These are phyloP conservation scores for Thymelicus lineola DNA, from an alignment of 2,888 invertebrate genomes.

Conservation along the genomic window DNA sequence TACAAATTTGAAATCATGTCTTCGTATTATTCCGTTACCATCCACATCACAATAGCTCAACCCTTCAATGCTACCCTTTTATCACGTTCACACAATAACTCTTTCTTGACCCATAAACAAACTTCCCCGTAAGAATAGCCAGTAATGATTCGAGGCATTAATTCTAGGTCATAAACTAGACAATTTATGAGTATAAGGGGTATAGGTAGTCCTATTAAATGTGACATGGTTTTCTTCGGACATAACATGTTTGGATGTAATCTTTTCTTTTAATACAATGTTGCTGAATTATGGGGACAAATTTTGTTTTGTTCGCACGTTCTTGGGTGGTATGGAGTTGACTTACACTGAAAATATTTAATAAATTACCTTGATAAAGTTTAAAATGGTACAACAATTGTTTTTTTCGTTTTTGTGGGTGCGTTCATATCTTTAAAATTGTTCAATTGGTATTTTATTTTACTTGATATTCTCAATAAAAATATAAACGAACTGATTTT, in stretches of 20 bases:
- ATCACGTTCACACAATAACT: slow-evolving; percentile 73
- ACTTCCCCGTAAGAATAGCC: slow-evolving; percentile 76
- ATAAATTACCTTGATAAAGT: slow-evolving; percentile 6
- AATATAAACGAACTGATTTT: too few species aligned
- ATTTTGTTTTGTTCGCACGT: slow-evolving; percentile 62
- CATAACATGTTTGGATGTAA: slow-evolving; percentile 53
- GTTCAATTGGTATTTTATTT: too few species aligned
- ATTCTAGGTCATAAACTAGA: slow-evolving; percentile 81
- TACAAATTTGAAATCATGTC: slow-evolving; percentile 32
- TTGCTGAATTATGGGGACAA: slow-evolving; percentile 75
- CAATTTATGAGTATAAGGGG: slow-evolving; percentile 65
- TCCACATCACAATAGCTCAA: slow-evolving; percentile 52
- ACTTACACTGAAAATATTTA: slow-evolving; percentile 8
- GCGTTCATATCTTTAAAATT: too few species aligned
- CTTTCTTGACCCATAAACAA: slow-evolving; percentile 82
- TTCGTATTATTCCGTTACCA: slow-evolving; percentile 25
- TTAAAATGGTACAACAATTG: too few species aligned
- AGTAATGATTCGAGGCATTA: slow-evolving; percentile 80
- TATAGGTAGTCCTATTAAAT: slow-evolving; percentile 77
- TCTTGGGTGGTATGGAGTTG: slow-evolving; percentile 55
- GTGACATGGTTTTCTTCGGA: slow-evolving; percentile 73
- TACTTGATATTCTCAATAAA: too few species aligned
- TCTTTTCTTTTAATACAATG: slow-evolving; percentile 67
- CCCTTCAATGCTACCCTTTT: slow-evolving; percentile 49
- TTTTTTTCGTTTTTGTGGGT: too few species aligned